Conservation (phyloP, 2,888 invertebrate species). For the Polydrusus tereticollis region DNA sequence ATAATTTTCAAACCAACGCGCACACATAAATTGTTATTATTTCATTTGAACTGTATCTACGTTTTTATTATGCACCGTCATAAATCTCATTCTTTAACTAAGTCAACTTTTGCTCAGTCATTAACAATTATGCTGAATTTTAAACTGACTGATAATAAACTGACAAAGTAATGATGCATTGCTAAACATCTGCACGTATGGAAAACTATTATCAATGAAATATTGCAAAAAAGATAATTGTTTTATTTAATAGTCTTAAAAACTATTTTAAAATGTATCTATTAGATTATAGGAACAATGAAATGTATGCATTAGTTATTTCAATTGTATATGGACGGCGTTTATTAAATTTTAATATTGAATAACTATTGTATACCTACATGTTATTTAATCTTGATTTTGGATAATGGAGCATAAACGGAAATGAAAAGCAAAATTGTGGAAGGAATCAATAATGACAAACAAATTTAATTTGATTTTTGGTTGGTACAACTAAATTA, state of each 20-base stretch:
- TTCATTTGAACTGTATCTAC: conserved; percentile 33
- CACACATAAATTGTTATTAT: conserved; percentile 37
- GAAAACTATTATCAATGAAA: no score
- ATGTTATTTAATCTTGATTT: conserved; percentile 2
- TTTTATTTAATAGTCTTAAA: background rate
- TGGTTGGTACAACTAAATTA: no score
- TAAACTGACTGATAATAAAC: no score
- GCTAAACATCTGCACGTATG: no score
- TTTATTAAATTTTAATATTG: conserved; percentile 1
- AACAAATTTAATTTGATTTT: background rate
- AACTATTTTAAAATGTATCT: background rate
- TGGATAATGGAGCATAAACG: conserved; percentile 12
- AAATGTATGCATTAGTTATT: conserved; percentile 6
- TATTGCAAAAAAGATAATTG: no score
- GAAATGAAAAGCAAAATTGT: background rate
- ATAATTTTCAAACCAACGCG: conserved; percentile 40
- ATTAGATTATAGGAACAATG: conserved; percentile 13
- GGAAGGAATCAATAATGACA: background rate
- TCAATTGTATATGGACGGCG: background rate
- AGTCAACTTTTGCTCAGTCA: conserved; percentile 18
- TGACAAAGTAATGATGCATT: no score
- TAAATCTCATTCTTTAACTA: conserved; percentile 15
- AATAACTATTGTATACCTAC: conserved; percentile 14
- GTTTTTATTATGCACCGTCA: conserved; percentile 30
- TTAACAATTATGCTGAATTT: no score